Base-by-base conservation (phyloP, 2,888 invertebrate genomes). In the Acanthosepion esculentum region DNA sequence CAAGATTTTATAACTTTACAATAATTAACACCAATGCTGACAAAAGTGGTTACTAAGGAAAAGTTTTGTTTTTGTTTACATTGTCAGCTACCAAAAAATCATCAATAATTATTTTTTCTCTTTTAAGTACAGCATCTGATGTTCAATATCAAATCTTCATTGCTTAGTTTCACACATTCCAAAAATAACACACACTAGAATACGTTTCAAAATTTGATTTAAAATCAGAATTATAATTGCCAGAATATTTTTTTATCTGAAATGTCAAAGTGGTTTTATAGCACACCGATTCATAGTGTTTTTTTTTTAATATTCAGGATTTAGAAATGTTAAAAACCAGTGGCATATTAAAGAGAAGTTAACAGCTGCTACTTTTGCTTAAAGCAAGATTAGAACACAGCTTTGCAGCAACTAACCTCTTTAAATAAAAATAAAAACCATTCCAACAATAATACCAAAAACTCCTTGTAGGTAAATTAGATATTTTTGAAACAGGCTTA, bases 311-410 rank as follows among this genome's bases (percentile, higher is more conserved):
- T 78, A 78, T 78, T 12, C 10, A 78, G 12, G 10, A 78, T 59
- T 23, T 20, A n/a, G 12, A 78, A 23, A 59, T 59, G 59, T 59
- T 59, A 23, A 33, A 78, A 78, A n/a, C n/a, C 78, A 78, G 15
- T 78, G 78, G 78, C n/a, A 78, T 78, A 78, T 78, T n/a, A 78
- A 33, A 15, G 78, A n/a, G n/a, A 78, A 78, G n/a, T 78, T 33
- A n/a, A 78, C n/a, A 78, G 78, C n/a, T 78, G 78, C n/a, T 78
- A 78, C n/a, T 15, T 78, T n/a, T 78, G 78, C 78, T 78, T 78
- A 8, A 78, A 78, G 78, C 12, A 78, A 78, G 0, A 78, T n/a
- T 33, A 15, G 5, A 78, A 78, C 78, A 33, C 18, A 33, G 78
- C n/a, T 15, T 29, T 12, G 10, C n/a, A 78, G n/a, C 5, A n/a